Conservation (phyloP, 2,113 vertebrate species). For the Saiga tatarica region DNA sequence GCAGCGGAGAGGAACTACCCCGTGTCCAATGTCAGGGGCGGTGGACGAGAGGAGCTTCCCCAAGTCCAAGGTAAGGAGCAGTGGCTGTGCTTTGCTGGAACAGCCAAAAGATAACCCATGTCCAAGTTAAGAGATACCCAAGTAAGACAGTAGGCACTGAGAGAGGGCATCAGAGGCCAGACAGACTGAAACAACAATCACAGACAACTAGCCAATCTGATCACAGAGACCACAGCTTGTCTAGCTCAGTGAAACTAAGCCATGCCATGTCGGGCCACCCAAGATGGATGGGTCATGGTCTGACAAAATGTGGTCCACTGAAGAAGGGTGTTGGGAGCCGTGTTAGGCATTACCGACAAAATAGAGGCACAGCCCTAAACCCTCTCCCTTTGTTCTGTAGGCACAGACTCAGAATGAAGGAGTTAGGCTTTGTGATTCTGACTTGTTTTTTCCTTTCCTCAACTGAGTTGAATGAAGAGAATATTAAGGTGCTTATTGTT, state of each 20-base stretch:
- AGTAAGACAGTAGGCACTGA: not conserved
- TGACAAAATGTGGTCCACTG: too few relatives aligned
- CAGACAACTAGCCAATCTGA: not conserved
- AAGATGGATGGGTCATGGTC: not conserved
- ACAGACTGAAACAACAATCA: not conserved
- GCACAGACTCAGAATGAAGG: too few relatives aligned
- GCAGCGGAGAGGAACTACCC: fast-evolving
- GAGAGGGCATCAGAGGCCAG: not conserved
- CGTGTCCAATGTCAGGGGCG: fast-evolving
- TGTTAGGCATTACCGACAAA: too few relatives aligned
- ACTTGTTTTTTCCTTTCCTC: too few relatives aligned
- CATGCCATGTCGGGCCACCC: fast-evolving
- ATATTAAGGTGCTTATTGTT: too few relatives aligned
- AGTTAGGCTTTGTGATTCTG: too few relatives aligned
- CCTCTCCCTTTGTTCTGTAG: too few relatives aligned
- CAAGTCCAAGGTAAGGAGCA: not conserved
- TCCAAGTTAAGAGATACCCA: not conserved
- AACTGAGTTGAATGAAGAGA: too few relatives aligned
- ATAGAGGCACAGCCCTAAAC: too few relatives aligned
- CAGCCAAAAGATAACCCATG: not conserved
- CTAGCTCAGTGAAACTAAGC: not conserved
- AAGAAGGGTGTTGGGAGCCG: too few relatives aligned
- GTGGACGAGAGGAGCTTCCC: fast-evolving
- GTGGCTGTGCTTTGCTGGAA: fast-evolving
- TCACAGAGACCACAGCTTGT: not conserved